Percentiles rank a stretch among this genome's conserved stretches.
Evolutionary conservation across 2,797 vertebrate genomes (phyloP).

Genomic region (Tokudaia tokunoshimensis): DNA sequence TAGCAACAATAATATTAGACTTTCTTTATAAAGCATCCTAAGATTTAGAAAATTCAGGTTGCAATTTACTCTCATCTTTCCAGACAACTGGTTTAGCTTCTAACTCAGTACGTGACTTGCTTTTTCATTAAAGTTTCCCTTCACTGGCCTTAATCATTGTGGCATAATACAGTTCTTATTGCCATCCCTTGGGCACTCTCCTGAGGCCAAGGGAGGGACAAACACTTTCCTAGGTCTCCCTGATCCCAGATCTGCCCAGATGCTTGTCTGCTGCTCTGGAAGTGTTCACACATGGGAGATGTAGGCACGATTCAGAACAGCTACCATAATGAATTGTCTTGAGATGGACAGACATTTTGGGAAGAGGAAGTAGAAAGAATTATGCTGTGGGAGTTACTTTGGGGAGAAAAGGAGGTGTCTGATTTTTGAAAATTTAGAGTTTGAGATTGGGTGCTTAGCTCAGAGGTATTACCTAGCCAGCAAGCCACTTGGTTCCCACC

Average conservation of each 20-base stretch:
- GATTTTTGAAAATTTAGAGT: not conserved
- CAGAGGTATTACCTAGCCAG: not conserved
- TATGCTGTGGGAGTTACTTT: not conserved
- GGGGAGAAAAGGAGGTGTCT: not conserved
- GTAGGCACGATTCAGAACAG: not conserved
- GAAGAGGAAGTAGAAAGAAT: not conserved
- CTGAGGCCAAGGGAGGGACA: not conserved
- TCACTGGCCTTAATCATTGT: not conserved
- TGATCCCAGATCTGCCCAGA: not conserved
- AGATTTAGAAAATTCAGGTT: not conserved
- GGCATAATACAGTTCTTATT: not conserved
- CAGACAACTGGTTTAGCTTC: not conserved
- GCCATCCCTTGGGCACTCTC: not conserved
- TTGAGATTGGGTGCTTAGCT: not conserved
- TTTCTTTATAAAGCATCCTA: slow-evolving; percentile 23
- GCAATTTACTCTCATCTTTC: not conserved
- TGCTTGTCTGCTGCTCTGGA: not conserved
- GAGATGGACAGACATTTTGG: not conserved
- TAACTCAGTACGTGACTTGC: not conserved
- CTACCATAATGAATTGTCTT: not conserved
- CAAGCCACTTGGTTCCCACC: not conserved
- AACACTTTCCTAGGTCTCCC: not conserved
- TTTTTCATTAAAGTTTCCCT: not conserved
- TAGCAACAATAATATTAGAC: not conserved
- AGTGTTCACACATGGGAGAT: not conserved